Conservation (phyloP, 2,888 invertebrate species). For the Apoda limacodes region DNA sequence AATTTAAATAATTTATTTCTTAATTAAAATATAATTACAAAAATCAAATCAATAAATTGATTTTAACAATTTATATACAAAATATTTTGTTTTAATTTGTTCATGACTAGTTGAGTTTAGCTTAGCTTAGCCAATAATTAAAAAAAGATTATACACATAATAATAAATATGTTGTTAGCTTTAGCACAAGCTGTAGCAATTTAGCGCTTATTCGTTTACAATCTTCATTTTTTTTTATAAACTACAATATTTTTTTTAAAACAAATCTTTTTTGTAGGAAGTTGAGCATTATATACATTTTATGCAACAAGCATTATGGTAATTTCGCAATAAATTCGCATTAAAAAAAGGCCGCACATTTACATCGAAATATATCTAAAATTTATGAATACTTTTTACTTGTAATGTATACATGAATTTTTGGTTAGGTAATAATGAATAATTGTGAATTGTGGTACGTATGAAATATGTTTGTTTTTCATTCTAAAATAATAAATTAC, state of each 20-base stretch:
- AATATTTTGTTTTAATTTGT: slow-evolving; percentile 50
- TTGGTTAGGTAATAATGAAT: slow-evolving; percentile 19
- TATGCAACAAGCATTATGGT: slow-evolving; percentile 33
- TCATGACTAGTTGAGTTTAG: slow-evolving; percentile 49
- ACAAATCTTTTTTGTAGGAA: not conserved
- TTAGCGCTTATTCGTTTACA: slow-evolving; percentile 23
- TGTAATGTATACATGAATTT: slow-evolving; percentile 14
- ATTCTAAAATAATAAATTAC: too few relatives aligned
- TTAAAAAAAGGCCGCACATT: slow-evolving; percentile 45
- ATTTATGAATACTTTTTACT: slow-evolving; percentile 18
- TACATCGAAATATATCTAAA: slow-evolving; percentile 28
- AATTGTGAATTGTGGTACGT: slow-evolving; percentile 21
- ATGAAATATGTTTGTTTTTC: slow-evolving; percentile 24
- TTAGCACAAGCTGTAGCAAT: too few relatives aligned
- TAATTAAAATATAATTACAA: slow-evolving; percentile 47
- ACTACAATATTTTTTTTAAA: slow-evolving; percentile 13
- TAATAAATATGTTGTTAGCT: too few relatives aligned
- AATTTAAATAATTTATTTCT: slow-evolving; percentile 34
- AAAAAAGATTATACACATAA: too few relatives aligned
- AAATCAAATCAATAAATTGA: slow-evolving; percentile 36
- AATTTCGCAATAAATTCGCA: slow-evolving; percentile 36
- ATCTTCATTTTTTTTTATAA: slow-evolving; percentile 13
- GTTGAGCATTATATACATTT: slow-evolving; percentile 42
- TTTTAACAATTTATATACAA: slow-evolving; percentile 60
- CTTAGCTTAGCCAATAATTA: slow-evolving; percentile 48